A percentile compares a stretch with the other conserved stretches of the same genome.
phyloP scores from a whole-genome alignment of 2,888 invertebrate species.

The Leptothorax acervorum region DNA sequence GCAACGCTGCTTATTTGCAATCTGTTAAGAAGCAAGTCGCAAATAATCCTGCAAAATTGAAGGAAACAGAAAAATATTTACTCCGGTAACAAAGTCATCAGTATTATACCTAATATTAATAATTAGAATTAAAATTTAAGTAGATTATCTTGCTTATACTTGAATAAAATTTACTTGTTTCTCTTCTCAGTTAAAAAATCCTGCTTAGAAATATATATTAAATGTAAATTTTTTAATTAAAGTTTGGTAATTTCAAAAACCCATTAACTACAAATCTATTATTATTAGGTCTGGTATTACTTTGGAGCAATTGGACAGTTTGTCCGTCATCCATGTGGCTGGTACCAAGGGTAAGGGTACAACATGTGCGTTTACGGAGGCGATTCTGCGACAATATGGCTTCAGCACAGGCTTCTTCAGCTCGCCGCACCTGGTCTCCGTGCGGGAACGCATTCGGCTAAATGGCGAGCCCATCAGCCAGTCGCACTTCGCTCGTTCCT shows the following conservation, averaged over 20 bases:
- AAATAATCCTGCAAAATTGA: conserved; percentile 81
- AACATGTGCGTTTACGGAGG: conserved; percentile 97
- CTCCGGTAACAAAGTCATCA: conserved; percentile 80
- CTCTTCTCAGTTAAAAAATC: background rate
- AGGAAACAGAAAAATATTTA: conserved; percentile 88
- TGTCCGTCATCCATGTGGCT: conserved; percentile 97
- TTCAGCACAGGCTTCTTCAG: conserved; percentile 97
- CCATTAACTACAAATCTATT: conserved; percentile 17
- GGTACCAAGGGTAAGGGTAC: conserved; percentile 99
- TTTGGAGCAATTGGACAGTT: conserved; percentile 89
- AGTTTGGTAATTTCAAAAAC: background rate
- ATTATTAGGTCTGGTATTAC: conserved; percentile 88
- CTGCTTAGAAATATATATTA: conserved; percentile 5
- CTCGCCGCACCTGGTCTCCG: conserved; percentile 97
- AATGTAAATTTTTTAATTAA: background rate
- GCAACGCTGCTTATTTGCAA: conserved; percentile 89
- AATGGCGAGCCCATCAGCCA: conserved; percentile 93
- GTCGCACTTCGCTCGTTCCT: conserved; percentile 91
- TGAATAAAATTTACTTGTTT: background rate
- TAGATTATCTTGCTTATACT: background rate
- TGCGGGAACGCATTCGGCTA: conserved; percentile 96
- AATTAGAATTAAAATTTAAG: background rate
- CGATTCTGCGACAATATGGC: conserved; percentile 94
- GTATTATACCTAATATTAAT: background rate
- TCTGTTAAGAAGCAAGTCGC: conserved; percentile 64